A percentile compares a stretch with the other conserved stretches of the same genome.
Evolutionary conservation across 1,140 invertebrate genomes (phyloP).

Genomic region (Nasonia giraulti): DNA sequence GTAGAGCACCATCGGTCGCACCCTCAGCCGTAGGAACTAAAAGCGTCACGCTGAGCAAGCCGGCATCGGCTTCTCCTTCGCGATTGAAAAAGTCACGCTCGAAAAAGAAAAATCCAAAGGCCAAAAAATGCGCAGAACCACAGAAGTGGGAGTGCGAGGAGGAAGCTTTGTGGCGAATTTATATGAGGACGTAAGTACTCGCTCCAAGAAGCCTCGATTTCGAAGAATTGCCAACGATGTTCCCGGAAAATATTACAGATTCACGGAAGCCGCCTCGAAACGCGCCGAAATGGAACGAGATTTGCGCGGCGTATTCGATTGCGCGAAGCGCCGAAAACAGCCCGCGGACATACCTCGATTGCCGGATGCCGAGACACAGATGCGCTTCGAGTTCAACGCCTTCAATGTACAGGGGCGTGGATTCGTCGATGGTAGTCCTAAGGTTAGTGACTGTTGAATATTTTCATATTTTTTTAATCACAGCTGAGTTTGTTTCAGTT

Average conservation of each 20-base stretch:
- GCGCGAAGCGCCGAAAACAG: background rate
- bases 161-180: slow-evolving; percentile 24
- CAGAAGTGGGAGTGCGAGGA: slow-evolving; percentile 14
- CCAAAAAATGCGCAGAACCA: background rate
- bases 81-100: background rate
- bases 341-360: background rate
- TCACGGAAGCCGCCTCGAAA: background rate
- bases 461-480: too few species aligned
- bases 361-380: too few species aligned
- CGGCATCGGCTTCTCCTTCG: too few species aligned
- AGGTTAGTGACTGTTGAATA: background rate
- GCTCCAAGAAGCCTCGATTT: too few species aligned
- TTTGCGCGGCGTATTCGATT: background rate
- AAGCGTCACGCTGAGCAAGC: background rate
- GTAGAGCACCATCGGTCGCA: too few species aligned
- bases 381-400: background rate
- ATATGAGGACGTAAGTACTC: slow-evolving; percentile 30
- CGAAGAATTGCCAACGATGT: too few species aligned
- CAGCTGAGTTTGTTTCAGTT: background rate
- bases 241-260: background rate
- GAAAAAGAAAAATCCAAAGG: background rate
- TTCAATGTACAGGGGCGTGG: background rate
- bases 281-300: background rate
- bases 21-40: background rate
- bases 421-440: background rate